Conservation (phyloP, 2,888 invertebrate species). For the Gisinianus flammeolus region DNA sequence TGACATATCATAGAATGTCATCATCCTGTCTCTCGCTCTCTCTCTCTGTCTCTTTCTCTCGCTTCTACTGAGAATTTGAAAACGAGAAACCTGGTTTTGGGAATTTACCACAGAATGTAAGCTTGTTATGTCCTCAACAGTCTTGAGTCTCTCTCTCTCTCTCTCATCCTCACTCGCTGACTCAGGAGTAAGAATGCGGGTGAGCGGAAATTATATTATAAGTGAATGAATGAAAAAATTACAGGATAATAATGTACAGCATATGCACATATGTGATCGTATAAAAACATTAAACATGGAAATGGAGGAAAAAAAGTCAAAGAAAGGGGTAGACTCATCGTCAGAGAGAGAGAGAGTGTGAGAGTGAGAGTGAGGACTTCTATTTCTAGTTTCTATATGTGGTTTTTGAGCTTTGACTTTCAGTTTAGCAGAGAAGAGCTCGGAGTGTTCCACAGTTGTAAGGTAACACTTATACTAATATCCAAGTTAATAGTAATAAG, state of each 20-base stretch:
- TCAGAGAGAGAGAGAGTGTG: background rate
- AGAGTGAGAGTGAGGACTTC: background rate
- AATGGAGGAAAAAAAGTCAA: background rate
- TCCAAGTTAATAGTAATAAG: slow-evolving; percentile 11
- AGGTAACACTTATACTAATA: slow-evolving; percentile 10
- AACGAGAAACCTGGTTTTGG: slow-evolving; percentile 31
- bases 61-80: slow-evolving; percentile 22
- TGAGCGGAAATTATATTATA: slow-evolving; percentile 33
- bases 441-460: background rate
- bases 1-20: slow-evolving; percentile 40
- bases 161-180: background rate
- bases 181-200: slow-evolving; percentile 33
- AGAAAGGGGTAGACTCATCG: background rate
- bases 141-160: background rate
- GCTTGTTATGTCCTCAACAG: slow-evolving; percentile 25
- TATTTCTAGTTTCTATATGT: background rate
- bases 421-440: background rate
- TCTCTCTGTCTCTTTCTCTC: background rate
- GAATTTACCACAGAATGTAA: slow-evolving; percentile 26
- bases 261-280: background rate
- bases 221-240: slow-evolving; percentile 23
- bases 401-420: background rate
- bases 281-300: background rate
- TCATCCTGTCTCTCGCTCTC: slow-evolving; percentile 32
- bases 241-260: background rate